A percentile compares a stretch with the other conserved stretches of the same genome.
Evolutionary conservation across 2,888 invertebrate genomes (phyloP).

Genomic region (Ectropis crepuscularia): DNA sequence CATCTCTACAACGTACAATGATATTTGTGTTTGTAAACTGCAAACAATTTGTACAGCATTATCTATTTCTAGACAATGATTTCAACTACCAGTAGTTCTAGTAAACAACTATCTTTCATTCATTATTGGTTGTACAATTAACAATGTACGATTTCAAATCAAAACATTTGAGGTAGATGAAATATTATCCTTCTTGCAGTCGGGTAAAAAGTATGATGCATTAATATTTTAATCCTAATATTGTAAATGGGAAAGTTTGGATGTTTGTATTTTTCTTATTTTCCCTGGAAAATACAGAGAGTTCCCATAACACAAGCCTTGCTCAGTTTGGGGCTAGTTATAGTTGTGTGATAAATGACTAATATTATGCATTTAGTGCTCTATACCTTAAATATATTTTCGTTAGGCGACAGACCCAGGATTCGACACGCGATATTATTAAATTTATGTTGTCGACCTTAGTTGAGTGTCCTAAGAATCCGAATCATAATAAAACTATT

Average conservation of each 20-base stretch:
- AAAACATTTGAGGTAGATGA: neutral
- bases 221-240: no score
- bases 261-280: no score
- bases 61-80: constrained; percentile 15
- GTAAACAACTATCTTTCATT: constrained; percentile 18
- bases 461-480: no score
- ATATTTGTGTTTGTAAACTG: constrained; percentile 9
- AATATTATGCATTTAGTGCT: no score
- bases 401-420: neutral
- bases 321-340: no score
- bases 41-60: constrained; percentile 15
- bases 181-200: no score
- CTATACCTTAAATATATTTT: neutral
- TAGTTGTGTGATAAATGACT: no score
- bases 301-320: no score
- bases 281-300: no score
- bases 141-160: constrained; percentile 11
- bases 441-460: no score
- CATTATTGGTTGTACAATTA: constrained; percentile 22
- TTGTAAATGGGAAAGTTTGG: no score
- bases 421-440: neutral
- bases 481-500: neutral
- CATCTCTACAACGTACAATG: constrained; percentile 15
- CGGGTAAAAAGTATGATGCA: no score
- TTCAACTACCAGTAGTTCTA: neutral